Percentiles rank a stretch among this genome's conserved stretches.
Conservation (phyloP, 2,797 vertebrate genomes). For the Rhinatrema bivittatum region DNA sequence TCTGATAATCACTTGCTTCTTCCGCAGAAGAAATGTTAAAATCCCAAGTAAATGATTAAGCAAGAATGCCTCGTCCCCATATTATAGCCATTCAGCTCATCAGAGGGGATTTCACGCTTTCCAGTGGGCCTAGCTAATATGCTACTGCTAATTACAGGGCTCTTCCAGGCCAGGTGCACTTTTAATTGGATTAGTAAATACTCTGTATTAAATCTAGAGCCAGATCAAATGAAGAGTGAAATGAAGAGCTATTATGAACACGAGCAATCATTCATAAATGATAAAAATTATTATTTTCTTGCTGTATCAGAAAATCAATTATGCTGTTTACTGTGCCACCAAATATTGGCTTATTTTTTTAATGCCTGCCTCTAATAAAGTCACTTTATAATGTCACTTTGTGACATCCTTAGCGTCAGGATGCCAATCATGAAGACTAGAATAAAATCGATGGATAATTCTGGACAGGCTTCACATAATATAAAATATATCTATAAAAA, state of each 20-base stretch:
- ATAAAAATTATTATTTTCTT: slow-evolving; percentile 20
- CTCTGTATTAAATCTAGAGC: slow-evolving; percentile 25
- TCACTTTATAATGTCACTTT: too few relatives aligned
- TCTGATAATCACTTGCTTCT: slow-evolving; percentile 12
- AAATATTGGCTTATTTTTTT: background rate
- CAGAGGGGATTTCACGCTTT: slow-evolving; percentile 42
- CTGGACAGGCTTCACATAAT: too few relatives aligned
- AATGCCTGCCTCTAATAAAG: slow-evolving; percentile 5
- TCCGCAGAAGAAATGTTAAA: slow-evolving; percentile 20
- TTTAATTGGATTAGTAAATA: slow-evolving; percentile 47
- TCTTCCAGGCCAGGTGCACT: slow-evolving; percentile 46
- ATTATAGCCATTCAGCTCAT: slow-evolving; percentile 24
- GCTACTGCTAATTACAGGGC: slow-evolving; percentile 38
- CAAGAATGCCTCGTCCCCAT: slow-evolving; percentile 25
- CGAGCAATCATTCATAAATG: slow-evolving; percentile 24
- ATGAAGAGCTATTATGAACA: slow-evolving; percentile 17
- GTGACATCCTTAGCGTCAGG: too few relatives aligned
- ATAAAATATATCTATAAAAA: too few relatives aligned
- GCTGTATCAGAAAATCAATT: slow-evolving; percentile 23
- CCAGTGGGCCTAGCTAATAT: slow-evolving; percentile 33
- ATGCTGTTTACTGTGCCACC: background rate
- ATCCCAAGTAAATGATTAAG: slow-evolving; percentile 29
- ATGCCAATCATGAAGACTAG: too few relatives aligned
- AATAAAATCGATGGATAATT: too few relatives aligned
- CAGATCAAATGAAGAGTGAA: slow-evolving; percentile 27